Percentiles rank a stretch among this genome's conserved stretches.
These are phyloP conservation scores for Spatulosminthurus flaviceps DNA, from an alignment of 2,888 invertebrate species.

Conservation along the genomic window DNA sequence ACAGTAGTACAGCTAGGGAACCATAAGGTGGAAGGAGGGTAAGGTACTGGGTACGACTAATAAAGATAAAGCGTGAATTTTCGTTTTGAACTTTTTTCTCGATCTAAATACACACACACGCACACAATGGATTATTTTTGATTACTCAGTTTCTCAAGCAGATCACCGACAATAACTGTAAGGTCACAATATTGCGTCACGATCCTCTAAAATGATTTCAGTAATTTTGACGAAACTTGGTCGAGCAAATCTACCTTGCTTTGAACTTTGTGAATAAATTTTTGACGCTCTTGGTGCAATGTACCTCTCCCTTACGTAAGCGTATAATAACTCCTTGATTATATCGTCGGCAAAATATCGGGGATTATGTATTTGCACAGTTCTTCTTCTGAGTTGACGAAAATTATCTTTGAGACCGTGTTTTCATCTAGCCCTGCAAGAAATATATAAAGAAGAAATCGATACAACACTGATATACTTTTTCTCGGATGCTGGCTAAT, in stretches of 20 bases:
- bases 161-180: not conserved
- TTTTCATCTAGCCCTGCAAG: constrained; percentile 75
- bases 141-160: not conserved
- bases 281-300: not conserved
- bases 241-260: not conserved
- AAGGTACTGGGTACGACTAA: too few relatives aligned
- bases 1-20: too few relatives aligned
- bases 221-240: not conserved
- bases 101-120: not conserved
- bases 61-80: too few relatives aligned
- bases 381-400: constrained; percentile 76
- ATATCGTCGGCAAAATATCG: constrained; percentile 74
- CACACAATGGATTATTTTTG: not conserved
- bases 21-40: too few relatives aligned
- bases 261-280: not conserved
- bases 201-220: not conserved
- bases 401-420: constrained; percentile 79
- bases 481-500: too few relatives aligned
- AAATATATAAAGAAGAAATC: too few relatives aligned
- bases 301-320: not conserved
- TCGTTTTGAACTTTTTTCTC: not conserved
- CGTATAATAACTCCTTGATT: constrained; percentile 6
- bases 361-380: constrained; percentile 80
- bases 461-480: too few relatives aligned
- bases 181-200: constrained; percentile 18